These are phyloP conservation scores for Bombus confusus DNA, from an alignment of 1,140 invertebrate species.

Conservation along the genomic window DNA sequence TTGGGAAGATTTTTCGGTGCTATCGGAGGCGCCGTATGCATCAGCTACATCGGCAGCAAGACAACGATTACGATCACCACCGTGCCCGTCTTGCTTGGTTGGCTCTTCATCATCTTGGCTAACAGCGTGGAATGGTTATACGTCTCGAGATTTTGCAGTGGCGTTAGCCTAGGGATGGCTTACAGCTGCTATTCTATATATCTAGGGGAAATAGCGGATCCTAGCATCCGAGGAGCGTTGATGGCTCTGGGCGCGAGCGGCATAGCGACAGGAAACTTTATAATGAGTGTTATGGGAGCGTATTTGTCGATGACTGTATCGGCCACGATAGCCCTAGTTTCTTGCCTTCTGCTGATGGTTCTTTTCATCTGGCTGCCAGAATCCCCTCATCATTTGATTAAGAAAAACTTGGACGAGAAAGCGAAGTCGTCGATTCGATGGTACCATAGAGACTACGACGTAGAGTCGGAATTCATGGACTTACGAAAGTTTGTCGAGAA, in stretches of 20 bases:
- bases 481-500: conserved; percentile 84
- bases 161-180: conserved; percentile 86
- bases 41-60: conserved; percentile 86
- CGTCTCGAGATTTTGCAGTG: conserved; percentile 83
- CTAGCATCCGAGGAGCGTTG: conserved; percentile 86
- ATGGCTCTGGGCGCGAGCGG: conserved; percentile 83
- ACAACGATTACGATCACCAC: conserved; percentile 84
- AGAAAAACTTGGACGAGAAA: conserved; percentile 82
- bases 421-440: conserved; percentile 85
- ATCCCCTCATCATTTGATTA: conserved; percentile 86
- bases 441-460: conserved; percentile 84
- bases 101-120: conserved; percentile 85
- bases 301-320: conserved; percentile 84
- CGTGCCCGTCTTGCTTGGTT: conserved; percentile 85
- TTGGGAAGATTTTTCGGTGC: conserved; percentile 81
- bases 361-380: conserved; percentile 88
- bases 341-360: conserved; percentile 83
- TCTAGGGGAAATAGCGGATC: conserved; percentile 86
- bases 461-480: conserved; percentile 84
- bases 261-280: conserved; percentile 84
- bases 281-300: conserved; percentile 86
- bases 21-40: conserved; percentile 69
- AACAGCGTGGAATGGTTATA: conserved; percentile 83
- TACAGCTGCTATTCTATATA: conserved; percentile 87
- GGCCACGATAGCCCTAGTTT: conserved; percentile 82